These are phyloP conservation scores for Antitype chi DNA, from an alignment of 2,888 invertebrate genomes.

Conservation along the genomic window DNA sequence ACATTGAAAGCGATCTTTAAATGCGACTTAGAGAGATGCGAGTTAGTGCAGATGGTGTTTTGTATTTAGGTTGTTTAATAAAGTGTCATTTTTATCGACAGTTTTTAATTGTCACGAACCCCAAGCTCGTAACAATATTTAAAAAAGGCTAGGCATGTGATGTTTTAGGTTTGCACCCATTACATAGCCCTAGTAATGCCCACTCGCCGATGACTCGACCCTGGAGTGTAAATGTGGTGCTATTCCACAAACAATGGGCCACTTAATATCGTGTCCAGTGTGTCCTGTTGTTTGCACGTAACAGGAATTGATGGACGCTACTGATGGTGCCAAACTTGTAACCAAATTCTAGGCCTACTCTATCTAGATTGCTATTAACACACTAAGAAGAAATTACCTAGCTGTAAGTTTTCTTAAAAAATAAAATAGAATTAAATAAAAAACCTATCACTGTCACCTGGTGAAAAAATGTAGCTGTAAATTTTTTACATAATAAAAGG, in stretches of 20 bases:
- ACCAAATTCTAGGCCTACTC: background rate
- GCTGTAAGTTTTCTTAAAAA: no score
- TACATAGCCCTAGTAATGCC: background rate
- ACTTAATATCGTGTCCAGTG: background rate
- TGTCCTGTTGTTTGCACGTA: background rate
- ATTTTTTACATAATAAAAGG: no score
- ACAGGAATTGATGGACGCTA: no score
- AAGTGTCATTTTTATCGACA: no score
- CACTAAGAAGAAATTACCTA: background rate
- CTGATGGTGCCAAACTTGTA: background rate
- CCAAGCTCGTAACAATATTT: no score
- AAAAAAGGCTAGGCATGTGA: background rate
- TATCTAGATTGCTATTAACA: background rate
- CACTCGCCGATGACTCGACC: background rate
- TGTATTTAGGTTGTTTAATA: no score
- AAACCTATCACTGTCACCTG: background rate
- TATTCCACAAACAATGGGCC: background rate
- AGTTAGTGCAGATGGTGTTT: no score
- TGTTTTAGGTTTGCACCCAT: background rate
- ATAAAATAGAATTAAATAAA: background rate
- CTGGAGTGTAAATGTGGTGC: background rate
- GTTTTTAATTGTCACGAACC: no score
- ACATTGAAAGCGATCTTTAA: no score
- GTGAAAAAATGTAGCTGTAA: background rate
- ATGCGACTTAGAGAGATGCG: no score